phyloP scores from a whole-genome alignment of 2,797 vertebrate species.

The Myotis daubentonii region DNA sequence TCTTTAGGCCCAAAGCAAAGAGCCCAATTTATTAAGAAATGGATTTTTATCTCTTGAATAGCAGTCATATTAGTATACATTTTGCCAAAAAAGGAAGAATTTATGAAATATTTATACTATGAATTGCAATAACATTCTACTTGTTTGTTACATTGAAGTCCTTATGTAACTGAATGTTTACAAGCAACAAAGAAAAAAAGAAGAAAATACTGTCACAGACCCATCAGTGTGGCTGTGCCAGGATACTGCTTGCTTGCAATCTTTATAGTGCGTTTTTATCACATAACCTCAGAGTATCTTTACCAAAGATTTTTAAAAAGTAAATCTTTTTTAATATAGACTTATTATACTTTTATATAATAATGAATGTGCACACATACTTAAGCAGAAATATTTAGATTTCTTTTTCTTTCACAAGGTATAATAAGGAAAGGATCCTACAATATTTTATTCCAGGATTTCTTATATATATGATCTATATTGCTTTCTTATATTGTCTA shows the following conservation, averaged over 20 bases:
- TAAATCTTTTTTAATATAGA: slow-evolving; percentile 78
- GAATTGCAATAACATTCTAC: slow-evolving; percentile 60
- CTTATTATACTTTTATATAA: slow-evolving; percentile 75
- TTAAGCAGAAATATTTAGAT: slow-evolving; percentile 75
- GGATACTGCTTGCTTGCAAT: slow-evolving; percentile 70
- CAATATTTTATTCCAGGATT: slow-evolving; percentile 59
- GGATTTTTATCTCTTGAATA: slow-evolving; percentile 46
- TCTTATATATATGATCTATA: slow-evolving; percentile 68
- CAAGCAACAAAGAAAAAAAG: slow-evolving; percentile 47
- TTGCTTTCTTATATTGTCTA: slow-evolving; percentile 62
- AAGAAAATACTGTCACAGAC: slow-evolving; percentile 66
- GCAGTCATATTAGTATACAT: slow-evolving; percentile 33
- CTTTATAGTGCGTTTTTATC: slow-evolving; percentile 77
- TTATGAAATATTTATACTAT: slow-evolving; percentile 65
- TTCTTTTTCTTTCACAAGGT: slow-evolving; percentile 78
- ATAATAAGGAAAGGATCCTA: slow-evolving; percentile 76
- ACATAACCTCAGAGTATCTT: slow-evolving; percentile 79
- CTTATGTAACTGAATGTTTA: slow-evolving; percentile 72
- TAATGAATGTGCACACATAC: slow-evolving; percentile 78
- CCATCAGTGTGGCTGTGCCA: slow-evolving; percentile 61
- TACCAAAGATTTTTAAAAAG: slow-evolving; percentile 83
- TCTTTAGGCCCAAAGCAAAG: slow-evolving; percentile 51
- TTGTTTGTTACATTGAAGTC: slow-evolving; percentile 54
- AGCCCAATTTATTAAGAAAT: slow-evolving; percentile 28
- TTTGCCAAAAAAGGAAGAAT: slow-evolving; percentile 61